Evolutionary conservation across 1,140 invertebrate species (phyloP), one percentile per base, ranked within the genome.

Genomic region (Zaprionus kolodkinae): DNA sequence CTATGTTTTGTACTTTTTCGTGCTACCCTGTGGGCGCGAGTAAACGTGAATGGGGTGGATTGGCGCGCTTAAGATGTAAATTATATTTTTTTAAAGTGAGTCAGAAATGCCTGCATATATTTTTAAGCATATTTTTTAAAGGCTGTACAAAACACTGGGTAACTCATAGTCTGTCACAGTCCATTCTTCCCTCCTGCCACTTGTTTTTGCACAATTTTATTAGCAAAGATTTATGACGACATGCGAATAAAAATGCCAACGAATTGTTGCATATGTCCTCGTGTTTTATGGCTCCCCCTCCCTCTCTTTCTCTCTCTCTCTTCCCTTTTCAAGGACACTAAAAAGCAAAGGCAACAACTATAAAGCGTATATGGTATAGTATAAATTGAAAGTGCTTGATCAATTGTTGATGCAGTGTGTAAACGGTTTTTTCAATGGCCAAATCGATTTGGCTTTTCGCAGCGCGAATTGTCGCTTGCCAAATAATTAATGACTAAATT

Each of bases 381-480:
- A 57, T 56, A 13, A 33, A 25, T 35, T 48, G 50, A 17, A 73
- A 63, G 17, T 35, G 68, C n/a, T 71, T 64, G 72, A 75, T 59
- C 52, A 54, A 71, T 60, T 30, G 69, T 57, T 27, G 33, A 63
- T 60, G 38, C 27, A 17, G 43, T 72, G 70, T 54, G 33, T 35
- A 57, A 45, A 61, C 27, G 48, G 59, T n/a, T 59, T 43, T 60
- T 59, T 43, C 52, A 48, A 25, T 57, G 36, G 67, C 13, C 43
- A 76, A 72, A 72, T 72, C 45, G 54, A 65, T 72, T 64, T 75
- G 66, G 67, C 72, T 75, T 75, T 17, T n/a, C 36, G 71, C 50
- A 68, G 61, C 30, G 21, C 35, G 27, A 30, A 30, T 30, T 30
- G 57, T 68, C 71, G 43, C 45, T 68, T 45, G 21, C 30, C 27